These are phyloP conservation scores for Turdus rufiventris DNA, from an alignment of 2,113 vertebrate genomes.

Conservation along the genomic window DNA sequence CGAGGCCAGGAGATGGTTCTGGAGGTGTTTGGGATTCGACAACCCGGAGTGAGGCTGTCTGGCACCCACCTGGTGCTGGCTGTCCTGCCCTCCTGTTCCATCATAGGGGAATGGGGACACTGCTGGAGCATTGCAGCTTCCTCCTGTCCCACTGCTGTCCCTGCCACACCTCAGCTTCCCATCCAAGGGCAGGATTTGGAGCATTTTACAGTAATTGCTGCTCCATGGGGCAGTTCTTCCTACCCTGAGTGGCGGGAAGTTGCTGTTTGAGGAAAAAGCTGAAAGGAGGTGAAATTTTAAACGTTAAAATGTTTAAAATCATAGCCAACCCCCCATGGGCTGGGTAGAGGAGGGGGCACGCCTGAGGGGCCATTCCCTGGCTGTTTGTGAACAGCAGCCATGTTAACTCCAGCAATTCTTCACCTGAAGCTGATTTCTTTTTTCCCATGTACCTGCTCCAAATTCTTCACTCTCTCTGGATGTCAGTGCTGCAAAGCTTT, in stretches of 20 bases:
- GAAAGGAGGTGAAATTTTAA: neutral
- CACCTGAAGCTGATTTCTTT: neutral
- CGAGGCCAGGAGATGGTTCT: accelerated
- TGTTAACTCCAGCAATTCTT: neutral
- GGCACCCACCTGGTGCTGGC: neutral
- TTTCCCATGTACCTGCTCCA: neutral
- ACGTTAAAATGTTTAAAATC: neutral
- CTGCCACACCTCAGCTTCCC: neutral
- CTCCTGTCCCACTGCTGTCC: neutral
- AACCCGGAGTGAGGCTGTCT: neutral
- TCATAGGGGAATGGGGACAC: accelerated
- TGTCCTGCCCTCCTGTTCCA: accelerated
- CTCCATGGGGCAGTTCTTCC: accelerated
- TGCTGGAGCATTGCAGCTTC: neutral
- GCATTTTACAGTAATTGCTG: neutral
- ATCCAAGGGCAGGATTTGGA: neutral
- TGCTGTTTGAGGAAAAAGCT: neutral
- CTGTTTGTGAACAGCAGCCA: accelerated
- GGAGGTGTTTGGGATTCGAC: accelerated
- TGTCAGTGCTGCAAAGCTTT: neutral
- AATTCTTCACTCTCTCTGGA: neutral
- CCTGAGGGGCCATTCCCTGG: neutral
- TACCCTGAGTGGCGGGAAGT: accelerated
- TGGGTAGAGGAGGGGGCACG: neutral
- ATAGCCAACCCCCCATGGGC: neutral